phyloP scores from a whole-genome alignment of 2,113 vertebrate species.

The Tiliqua scincoides region DNA sequence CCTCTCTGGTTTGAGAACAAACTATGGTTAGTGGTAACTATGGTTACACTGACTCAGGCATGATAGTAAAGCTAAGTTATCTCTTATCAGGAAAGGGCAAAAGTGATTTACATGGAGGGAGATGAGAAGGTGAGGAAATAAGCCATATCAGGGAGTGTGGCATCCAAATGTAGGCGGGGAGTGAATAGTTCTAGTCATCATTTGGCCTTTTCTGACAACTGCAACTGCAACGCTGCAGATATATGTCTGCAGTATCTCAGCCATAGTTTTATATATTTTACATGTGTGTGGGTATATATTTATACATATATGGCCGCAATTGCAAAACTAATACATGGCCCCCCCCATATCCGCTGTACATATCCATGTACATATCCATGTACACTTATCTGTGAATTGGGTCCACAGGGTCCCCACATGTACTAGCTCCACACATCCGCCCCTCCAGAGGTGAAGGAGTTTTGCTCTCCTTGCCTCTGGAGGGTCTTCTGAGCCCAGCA shows the following conservation, averaged over 20 bases:
- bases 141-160: not conserved
- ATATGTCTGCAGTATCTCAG: not conserved
- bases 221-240: not conserved
- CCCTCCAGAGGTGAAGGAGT: no score
- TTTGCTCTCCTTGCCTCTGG: no score
- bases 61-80: not conserved
- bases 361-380: no score
- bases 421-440: no score
- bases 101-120: not conserved
- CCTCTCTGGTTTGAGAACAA: not conserved
- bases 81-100: not conserved
- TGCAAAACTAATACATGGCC: accelerated
- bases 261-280: no score
- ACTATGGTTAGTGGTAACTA: not conserved
- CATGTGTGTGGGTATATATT: no score
- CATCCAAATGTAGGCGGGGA: not conserved
- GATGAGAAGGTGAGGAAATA: not conserved
- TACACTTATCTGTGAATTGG: no score
- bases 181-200: not conserved
- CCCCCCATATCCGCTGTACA: no score
- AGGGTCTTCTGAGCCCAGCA: no score
- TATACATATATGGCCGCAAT: not conserved
- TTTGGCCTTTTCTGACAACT: not conserved
- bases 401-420: no score
- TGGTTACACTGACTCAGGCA: not conserved